phyloP scores from a whole-genome alignment of 2,797 vertebrate species.

The Pangasius mekongensis region DNA sequence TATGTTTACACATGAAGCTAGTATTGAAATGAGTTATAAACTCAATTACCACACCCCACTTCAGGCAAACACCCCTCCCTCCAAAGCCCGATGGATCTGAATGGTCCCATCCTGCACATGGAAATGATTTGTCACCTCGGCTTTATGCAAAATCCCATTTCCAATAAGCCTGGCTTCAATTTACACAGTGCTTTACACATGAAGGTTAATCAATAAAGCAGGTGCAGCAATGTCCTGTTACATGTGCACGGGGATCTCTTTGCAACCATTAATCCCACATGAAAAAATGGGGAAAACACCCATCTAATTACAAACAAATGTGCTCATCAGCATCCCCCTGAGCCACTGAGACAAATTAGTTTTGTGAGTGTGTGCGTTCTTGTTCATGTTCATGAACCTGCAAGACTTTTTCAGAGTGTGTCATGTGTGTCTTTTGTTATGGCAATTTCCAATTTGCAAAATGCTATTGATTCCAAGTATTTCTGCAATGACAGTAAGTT shows the following conservation, averaged over 20 bases:
- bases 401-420: conserved; percentile 1
- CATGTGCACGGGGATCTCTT: conserved; percentile 33
- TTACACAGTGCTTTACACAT: conserved; percentile 57
- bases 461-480: conserved; percentile 44
- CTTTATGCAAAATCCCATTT: conserved; percentile 56
- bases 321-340: conserved; percentile 37
- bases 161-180: conserved; percentile 59
- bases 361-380: conserved; percentile 12
- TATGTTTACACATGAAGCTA: conserved; percentile 41
- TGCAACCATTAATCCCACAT: conserved; percentile 39
- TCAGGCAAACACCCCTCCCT: conserved; percentile 38
- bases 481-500: conserved; percentile 14
- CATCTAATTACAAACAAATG: conserved; percentile 55
- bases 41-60: conserved; percentile 51
- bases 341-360: conserved; percentile 34
- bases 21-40: conserved; percentile 54
- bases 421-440: not conserved
- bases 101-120: conserved; percentile 31
- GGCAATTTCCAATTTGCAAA: conserved; percentile 15
- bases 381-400: conserved; percentile 17
- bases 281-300: conserved; percentile 36
- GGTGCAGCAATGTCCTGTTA: conserved; percentile 39
- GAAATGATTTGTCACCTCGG: conserved; percentile 49
- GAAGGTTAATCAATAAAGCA: conserved; percentile 65
- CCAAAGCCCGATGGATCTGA: conserved; percentile 12